These are phyloP conservation scores for Sigmodon hispidus DNA, from an alignment of 2,113 vertebrate species.

Conservation along the genomic window DNA sequence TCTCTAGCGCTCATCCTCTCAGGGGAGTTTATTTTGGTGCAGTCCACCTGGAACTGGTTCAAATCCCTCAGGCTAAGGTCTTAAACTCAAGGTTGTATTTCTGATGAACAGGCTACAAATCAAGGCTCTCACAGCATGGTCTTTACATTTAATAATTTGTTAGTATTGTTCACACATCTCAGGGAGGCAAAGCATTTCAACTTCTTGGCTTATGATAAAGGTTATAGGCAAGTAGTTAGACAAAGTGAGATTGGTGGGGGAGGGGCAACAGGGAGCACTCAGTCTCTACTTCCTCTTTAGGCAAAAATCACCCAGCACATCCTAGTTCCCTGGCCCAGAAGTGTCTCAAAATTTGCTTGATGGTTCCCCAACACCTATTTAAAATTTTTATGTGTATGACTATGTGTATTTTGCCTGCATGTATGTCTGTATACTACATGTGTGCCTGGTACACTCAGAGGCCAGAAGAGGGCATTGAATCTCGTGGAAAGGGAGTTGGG, in stretches of 20 bases:
- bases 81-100: neutral
- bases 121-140: neutral
- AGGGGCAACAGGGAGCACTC: no score
- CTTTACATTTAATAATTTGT: neutral
- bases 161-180: neutral
- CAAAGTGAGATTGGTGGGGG: rapidly evolving
- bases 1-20: neutral
- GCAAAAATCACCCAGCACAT: neutral
- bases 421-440: neutral
- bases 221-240: neutral
- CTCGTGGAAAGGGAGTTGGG: neutral
- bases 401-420: neutral
- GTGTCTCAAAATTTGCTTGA: neutral
- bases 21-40: neutral
- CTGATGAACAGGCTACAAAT: neutral
- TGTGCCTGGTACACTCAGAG: neutral
- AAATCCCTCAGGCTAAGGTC: neutral
- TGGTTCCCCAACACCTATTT: neutral
- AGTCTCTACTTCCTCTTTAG: neutral
- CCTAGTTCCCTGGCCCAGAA: neutral
- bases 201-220: neutral
- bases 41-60: neutral
- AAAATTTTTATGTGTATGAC: neutral
- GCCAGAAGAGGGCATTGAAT: neutral
- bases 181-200: neutral